Evolutionary conservation across 2,797 vertebrate species (phyloP), one percentile per base, ranked within the genome.

Genomic region (Yasuhikotakia modesta): DNA sequence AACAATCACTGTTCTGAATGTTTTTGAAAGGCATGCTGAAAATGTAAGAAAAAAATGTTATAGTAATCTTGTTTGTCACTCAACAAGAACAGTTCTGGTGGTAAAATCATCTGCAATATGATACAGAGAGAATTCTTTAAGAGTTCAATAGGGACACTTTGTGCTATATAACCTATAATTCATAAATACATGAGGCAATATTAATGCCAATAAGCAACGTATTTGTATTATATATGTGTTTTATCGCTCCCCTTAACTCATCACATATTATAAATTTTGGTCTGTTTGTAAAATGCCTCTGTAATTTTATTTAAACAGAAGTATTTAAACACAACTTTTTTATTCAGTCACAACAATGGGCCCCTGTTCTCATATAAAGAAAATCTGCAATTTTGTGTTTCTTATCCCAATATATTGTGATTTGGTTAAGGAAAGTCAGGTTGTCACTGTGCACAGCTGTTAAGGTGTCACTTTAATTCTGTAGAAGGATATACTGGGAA

Each of bases 401-500:
- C 64, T 50, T 79, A 45, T 58, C 50, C 8, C 45, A 80, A 81
- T 76, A 53, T n/a, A 68, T 13, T 24, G 77, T 64, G 72, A 83
- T 10, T 46, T 12, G 73, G 80, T 63, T 61, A 2, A n/a, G 14
- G 39, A 43, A n/a, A 11, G 39, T 43, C 39, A 73, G 27, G 39
- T 32, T 69, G n/a, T n/a, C n/a, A n/a, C n/a, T n/a, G n/a, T n/a
- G n/a, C n/a, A n/a, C n/a, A n/a, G n/a, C n/a, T n/a, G n/a, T 79
- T 76, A 80, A 64, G 52, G 82, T 67, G 58, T 39, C 21, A 48
- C 55, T 39, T 69, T 4, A 65, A 72, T 57, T 76, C 10, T 45
- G 77, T 81, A 82, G 84, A 74, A 22, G 58, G 52, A 79, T 8
- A 39, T 79, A 22, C 79, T 84, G 79, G 64, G 79, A 85, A 81